Evolutionary conservation across 2,113 vertebrate genomes (phyloP).

Genomic region (Hepsetus odoe): DNA sequence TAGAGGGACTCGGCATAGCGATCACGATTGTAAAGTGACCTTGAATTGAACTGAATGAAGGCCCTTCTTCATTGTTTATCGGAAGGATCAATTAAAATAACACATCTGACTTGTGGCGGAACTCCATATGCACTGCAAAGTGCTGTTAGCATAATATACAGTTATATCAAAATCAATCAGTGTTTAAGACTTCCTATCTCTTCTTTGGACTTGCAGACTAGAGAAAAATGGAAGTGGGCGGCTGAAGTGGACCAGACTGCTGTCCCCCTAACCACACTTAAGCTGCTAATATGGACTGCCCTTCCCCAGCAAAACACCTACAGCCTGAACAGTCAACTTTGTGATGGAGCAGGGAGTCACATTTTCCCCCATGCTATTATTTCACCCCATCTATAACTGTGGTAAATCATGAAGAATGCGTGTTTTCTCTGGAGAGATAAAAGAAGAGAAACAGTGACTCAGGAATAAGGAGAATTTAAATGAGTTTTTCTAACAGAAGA

Average conservation of each 20-base stretch:
- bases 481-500: not conserved
- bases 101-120: conserved; percentile 63
- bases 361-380: not conserved
- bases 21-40: conserved; percentile 63
- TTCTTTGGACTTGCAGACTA: conserved; percentile 54
- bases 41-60: conserved; percentile 67
- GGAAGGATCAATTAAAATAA: conserved; percentile 77
- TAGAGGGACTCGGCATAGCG: conserved; percentile 56
- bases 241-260: conserved; percentile 48
- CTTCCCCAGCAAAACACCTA: conserved; percentile 17
- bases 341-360: not conserved
- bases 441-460: not conserved
- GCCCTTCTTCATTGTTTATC: conserved; percentile 69
- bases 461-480: conserved; percentile 22
- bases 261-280: conserved; percentile 40
- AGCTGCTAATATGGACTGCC: conserved; percentile 38
- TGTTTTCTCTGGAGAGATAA: conserved; percentile 19
- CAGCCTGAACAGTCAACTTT: not conserved
- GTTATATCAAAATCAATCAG: conserved; percentile 60
- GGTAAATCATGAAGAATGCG: conserved; percentile 31
- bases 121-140: conserved; percentile 65
- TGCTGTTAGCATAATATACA: conserved; percentile 76
- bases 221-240: conserved; percentile 65
- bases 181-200: conserved; percentile 60
- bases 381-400: conserved; percentile 2